A percentile compares a stretch with the other conserved stretches of the same genome.
Conservation (phyloP, 2,888 invertebrate genomes). For the Tortrix viridana region DNA sequence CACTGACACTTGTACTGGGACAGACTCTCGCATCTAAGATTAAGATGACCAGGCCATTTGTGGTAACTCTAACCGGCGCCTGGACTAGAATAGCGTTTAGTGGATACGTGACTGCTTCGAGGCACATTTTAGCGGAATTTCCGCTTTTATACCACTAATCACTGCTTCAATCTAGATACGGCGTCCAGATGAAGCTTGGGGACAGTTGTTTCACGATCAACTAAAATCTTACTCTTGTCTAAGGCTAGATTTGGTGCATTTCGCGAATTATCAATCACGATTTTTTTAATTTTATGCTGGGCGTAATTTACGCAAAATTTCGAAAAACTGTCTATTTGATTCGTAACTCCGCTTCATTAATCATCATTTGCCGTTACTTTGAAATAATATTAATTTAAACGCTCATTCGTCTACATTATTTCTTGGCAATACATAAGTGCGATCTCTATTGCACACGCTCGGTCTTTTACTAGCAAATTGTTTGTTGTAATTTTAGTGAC, state of each 20-base stretch:
- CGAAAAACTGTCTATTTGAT: not conserved
- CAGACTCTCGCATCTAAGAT: slow-evolving; percentile 29
- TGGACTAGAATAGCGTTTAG: slow-evolving; percentile 17
- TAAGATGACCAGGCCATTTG: slow-evolving; percentile 35
- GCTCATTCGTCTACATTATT: slow-evolving; percentile 8
- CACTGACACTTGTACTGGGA: slow-evolving; percentile 3
- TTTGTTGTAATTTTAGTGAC: no score
- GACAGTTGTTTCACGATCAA: not conserved
- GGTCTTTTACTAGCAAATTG: slow-evolving; percentile 4
- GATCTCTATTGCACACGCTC: not conserved
- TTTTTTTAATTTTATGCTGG: not conserved
- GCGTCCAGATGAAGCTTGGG: not conserved
- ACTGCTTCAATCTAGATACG: not conserved
- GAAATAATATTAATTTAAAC: slow-evolving; percentile 1
- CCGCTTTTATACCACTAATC: not conserved
- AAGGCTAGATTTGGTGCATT: not conserved
- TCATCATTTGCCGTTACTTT: slow-evolving; percentile 14
- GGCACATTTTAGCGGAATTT: slow-evolving; percentile 3
- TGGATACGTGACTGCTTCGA: slow-evolving; percentile 27
- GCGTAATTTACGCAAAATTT: not conserved
- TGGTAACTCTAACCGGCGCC: slow-evolving; percentile 24
- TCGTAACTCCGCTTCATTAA: slow-evolving; percentile 14
- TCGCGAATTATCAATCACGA: not conserved
- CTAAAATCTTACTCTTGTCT: not conserved
- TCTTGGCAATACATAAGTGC: slow-evolving; percentile 10